Base-by-base conservation (phyloP, 2,797 vertebrate species). In the Helostoma temminkii region DNA sequence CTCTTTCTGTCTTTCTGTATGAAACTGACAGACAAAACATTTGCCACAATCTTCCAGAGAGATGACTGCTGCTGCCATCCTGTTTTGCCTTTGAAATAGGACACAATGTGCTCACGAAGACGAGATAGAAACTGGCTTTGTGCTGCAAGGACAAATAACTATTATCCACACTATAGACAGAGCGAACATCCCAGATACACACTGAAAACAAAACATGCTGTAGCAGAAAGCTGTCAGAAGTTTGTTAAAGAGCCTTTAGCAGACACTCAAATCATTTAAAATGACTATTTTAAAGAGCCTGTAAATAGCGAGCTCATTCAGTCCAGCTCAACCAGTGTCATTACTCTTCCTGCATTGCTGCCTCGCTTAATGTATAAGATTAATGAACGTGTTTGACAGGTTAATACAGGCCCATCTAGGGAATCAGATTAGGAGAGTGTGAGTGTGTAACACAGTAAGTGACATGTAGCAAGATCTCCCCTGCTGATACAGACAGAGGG, bases 401-500 rank as follows among this genome's bases (percentile, higher is more conserved):
- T 74, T 77, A 66, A 87, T 77, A 77, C 60, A 59, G 52, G 48
- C 49, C 64, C 65, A 69, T 81, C 57, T 65, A 66, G 69, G 63
- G 73, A 82, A 89, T 87, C 78, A 80, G 87, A 91, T 88, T 78
- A 88, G 64, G 41, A 43, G 65, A 66, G 72, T 5, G 30, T 54
- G 76, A 76, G 75, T 49, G 73, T 83, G 59, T 48, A 64, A 80
- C 74, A 30, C 39, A 65, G 62, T 68, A 66, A 87, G 74, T 62
- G 80, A 83, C 81, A 79, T 60, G 69, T 55, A 30, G 67, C 57
- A 12, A 82, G 83, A 79, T 81, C 66, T 43, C 2, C 52, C 43
- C 39, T 2, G 37, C 73, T 80, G 80, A 88, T 83, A 85, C 18
- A 1, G n/a, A 54, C 50, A 37, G 1, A 50, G 62, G 36, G 70